These are phyloP conservation scores for Ctena decussata DNA, from an alignment of 2,888 invertebrate genomes.

Conservation along the genomic window DNA sequence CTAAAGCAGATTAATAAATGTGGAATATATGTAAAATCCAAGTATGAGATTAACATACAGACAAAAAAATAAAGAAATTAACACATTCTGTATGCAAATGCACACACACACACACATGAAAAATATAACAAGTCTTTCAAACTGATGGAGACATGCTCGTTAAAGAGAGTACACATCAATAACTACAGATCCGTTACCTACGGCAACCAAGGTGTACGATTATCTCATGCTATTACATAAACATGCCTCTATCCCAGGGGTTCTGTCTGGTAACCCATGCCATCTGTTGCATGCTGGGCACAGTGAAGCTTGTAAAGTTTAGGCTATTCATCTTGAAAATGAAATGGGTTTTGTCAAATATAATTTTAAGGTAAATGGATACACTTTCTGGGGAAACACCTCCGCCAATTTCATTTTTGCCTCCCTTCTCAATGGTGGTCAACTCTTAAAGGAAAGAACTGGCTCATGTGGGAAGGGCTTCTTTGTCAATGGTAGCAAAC, in stretches of 20 bases:
- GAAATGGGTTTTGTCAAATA: not conserved
- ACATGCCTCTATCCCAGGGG: conserved; percentile 11
- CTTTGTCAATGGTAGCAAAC: too few relatives aligned
- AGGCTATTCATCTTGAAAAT: not conserved
- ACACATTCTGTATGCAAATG: conserved; percentile 29
- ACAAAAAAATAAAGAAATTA: not conserved
- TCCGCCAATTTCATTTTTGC: too few relatives aligned
- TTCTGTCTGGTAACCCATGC: not conserved
- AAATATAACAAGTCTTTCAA: conserved; percentile 8
- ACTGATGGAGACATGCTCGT: conserved; percentile 10
- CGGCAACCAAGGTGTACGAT: conserved; percentile 1
- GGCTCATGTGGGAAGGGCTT: too few relatives aligned
- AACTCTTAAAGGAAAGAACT: too few relatives aligned
- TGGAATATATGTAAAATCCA: conserved; percentile 37
- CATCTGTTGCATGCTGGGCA: not conserved
- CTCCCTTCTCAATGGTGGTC: too few relatives aligned
- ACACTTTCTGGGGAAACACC: too few relatives aligned
- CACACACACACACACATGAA: conserved; percentile 39
- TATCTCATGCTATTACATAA: conserved; percentile 11
- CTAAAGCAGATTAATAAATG: conserved; percentile 52
- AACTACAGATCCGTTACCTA: conserved; percentile 6
- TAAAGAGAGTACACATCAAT: conserved; percentile 13
- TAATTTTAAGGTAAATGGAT: too few relatives aligned
- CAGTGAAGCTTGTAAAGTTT: not conserved
- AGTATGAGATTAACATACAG: not conserved